Conservation (phyloP, 1,140 invertebrate genomes). For the Pantala flavescens region DNA sequence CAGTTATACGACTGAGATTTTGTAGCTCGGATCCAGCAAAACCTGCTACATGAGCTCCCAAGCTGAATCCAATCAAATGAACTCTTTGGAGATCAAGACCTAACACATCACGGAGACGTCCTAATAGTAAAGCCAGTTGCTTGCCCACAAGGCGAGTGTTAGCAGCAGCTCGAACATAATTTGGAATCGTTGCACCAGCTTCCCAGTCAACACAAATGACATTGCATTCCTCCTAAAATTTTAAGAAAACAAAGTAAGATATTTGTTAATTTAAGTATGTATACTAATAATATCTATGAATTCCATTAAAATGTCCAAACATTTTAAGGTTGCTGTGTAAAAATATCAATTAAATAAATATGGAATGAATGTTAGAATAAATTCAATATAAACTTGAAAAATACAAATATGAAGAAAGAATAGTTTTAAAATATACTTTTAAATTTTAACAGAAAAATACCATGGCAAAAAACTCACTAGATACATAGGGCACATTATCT, state of each 20-base stretch:
- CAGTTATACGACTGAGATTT: constrained; percentile 76
- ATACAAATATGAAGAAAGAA: too few relatives aligned
- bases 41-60: constrained; percentile 76
- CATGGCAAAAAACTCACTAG: too few relatives aligned
- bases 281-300: constrained; percentile 3
- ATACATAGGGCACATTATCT: too few relatives aligned
- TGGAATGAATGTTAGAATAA: too few relatives aligned
- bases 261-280: constrained; percentile 4
- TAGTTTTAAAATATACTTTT: too few relatives aligned
- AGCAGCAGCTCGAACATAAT: constrained; percentile 85
- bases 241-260: constrained; percentile 17
- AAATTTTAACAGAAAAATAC: too few relatives aligned
- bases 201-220: constrained; percentile 93
- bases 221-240: constrained; percentile 68
- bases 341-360: too few relatives aligned
- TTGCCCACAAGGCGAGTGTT: constrained; percentile 87
- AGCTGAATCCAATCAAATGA: constrained; percentile 78
- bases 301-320: too few relatives aligned
- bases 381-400: too few relatives aligned
- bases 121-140: constrained; percentile 68
- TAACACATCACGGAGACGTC: constrained; percentile 40
- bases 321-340: too few relatives aligned
- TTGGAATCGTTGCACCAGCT: constrained; percentile 77
- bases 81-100: constrained; percentile 46
- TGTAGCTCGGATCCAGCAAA: constrained; percentile 79